Base-by-base conservation (phyloP, 2,888 invertebrate genomes). In the Homarus gammarus region DNA sequence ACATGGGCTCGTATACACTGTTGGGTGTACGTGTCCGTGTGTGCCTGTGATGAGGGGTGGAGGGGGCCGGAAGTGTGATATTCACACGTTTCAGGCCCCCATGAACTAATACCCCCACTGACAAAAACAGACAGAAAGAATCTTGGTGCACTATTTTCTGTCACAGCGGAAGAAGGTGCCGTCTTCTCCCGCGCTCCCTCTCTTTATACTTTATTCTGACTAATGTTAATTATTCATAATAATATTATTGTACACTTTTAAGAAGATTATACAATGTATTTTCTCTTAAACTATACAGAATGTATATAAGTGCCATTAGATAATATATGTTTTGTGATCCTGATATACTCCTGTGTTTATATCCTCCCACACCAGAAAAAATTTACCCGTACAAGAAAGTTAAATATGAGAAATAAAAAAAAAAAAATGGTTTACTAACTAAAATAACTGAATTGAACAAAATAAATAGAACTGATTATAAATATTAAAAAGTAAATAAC, bases 221-320 rank as follows among this genome's bases (percentile, higher is more conserved):
- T 85, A 85, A 75, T 77, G 75, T 84, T 83, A 87, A 88, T 78
- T 75, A 84, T 83, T 88, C 78, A 78, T 86, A 86, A 79, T 86
- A 79, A 68, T 86, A 86, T 82, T 83, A 77, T 77, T 88, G 77
- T 83, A 84, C 78, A 84, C 75, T 64, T 51, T 83, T 84, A 83
- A 88, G 88, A 77, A 78, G 78, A 88, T 64, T 27, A 61, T 83
- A 83, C 82, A 44, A 75, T 84, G 88, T 88, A 88, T 88, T 83
- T 88, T 83, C 77, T 88, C 88, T 83, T 78, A 83, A 81, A 70
- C 51, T 75, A 82, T 70, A 82, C 77, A 88, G 40, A 36, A 68
- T 88, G 88, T 88, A 88, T 77, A 88, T 88, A 88, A n/a, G 88
- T 88, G 88, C 88, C 88, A 88, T 88, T 88, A 88, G 88, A 88